Evolutionary conservation across 2,113 vertebrate genomes (phyloP), one percentile per base, ranked within the genome.

Genomic region (Halcyon senegalensis): DNA sequence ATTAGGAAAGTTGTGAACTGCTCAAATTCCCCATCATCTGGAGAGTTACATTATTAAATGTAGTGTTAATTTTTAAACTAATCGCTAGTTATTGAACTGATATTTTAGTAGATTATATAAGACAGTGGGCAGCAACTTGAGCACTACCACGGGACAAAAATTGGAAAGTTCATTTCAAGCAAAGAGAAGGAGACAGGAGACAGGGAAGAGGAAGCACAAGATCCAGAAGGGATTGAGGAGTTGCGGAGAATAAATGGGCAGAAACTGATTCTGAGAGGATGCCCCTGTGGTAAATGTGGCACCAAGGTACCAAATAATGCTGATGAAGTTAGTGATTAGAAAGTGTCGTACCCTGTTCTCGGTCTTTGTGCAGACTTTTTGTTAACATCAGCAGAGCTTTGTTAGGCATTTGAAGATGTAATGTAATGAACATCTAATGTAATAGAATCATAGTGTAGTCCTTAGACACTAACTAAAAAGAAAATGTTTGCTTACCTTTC

Each of bases 11-110:
- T 48, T 75, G 35, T 0, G 1, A 84, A 37, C 37, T 62, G 17
- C 5, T 74, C 64, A 48, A 25, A 3, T 55, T 53, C 56, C 7
- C 44, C 55, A 14, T 56, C 53, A 35, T 51, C 68, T 56, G 39
- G 24, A 63, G 80, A 24, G 30, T 63, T 68, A 30, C 43, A 3
- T 77, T 81, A 68, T 92, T 91, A 89, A 83, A 68, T 59, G 31
- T 23, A 10, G 16, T 88, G 28, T 84, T 94, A 75, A 82, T 84
- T 94, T 93, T 92, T 89, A 92, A 92, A 77, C 59, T 53, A 73
- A 56, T 56, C n/a, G 63, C 91, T 81, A 89, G 35, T 95, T 87
- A 91, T 84, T 75, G 56, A 91, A 56, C n/a, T 43, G 51, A 4
- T 79, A 56, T 21, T 87, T 89, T 81, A 68, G 66, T 67, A 44